Base-by-base conservation (phyloP, 1,140 invertebrate species). In the Choristoneura fumiferana region DNA sequence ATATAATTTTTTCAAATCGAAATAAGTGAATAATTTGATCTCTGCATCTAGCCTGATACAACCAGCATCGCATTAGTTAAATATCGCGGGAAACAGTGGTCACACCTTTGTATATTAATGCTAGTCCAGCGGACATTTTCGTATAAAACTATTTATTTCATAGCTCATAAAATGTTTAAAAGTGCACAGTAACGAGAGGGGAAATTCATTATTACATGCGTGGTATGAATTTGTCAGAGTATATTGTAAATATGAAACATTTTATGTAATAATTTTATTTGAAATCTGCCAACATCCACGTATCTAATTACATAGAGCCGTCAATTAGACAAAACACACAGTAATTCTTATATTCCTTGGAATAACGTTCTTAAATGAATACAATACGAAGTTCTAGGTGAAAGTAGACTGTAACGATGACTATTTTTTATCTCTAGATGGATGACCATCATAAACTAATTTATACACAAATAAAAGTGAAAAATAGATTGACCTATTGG, bases 341-440 rank as follows among this genome's bases (percentile, higher is more conserved):
- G 70, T 17, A 29, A 79, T 69, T 73, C 70, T 80, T 85, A 83
- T 87, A 88, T 87, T 87, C 85, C 84, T 87, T 87, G 82, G 85
- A 85, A 87, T 83, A 77, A 79, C 69, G 12, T 49, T 81, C 70
- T 76, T 65, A 39, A 60, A 71, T 63, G 69, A 63, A 54, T 71
- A 69, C 64, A 72, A 74, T 71, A 79, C 70, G 71, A 80, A 76
- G 71, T 83, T 79, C 65, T 88, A 88, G 81, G 79, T 81, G 71
- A 81, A 86, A 74, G 81, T 88, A 88, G 85, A 82, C 67, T 85
- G 81, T 86, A 85, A 81, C 73, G 63, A 80, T 74, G 70, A 85
- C 75, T 87, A 87, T 85, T 85, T 88, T 88, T 87, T 87, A 87
- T 84, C 83, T 85, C 85, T 88, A 80, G 82, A 79, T 86, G 85